These are phyloP conservation scores for Ceyx cyanopectus DNA, from an alignment of 2,113 vertebrate genomes.

Conservation along the genomic window DNA sequence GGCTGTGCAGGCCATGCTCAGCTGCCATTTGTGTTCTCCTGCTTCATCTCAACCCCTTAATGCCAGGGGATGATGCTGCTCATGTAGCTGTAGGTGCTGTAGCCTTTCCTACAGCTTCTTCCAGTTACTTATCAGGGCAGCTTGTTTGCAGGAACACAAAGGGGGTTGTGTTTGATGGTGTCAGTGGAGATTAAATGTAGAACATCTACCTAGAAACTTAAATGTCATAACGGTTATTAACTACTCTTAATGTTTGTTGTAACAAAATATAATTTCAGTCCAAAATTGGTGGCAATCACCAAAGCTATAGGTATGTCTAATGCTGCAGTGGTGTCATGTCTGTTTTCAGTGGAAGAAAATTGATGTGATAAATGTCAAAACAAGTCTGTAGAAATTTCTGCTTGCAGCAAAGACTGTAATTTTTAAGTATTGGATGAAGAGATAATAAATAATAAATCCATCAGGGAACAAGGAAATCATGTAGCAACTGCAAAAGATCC, in stretches of 20 bases:
- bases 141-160: not conserved
- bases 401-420: not conserved
- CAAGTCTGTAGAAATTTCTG: not conserved
- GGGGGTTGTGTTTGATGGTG: not conserved
- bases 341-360: not conserved
- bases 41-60: not conserved
- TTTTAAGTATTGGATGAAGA: not conserved
- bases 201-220: not conserved
- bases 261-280: not conserved
- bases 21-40: not conserved
- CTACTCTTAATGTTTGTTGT: not conserved
- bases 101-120: not conserved
- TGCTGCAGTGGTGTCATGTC: not conserved
- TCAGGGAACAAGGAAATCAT: conserved; percentile 36
- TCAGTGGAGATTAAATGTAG: not conserved
- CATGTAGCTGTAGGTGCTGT: not conserved
- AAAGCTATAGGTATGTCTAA: not conserved
- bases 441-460: conserved; percentile 12
- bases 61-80: not conserved
- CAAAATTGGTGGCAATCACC: not conserved
- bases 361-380: not conserved
- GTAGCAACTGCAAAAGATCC: conserved; percentile 36
- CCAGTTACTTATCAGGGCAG: not conserved
- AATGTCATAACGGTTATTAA: not conserved
- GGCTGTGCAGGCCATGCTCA: not conserved